Conservation (phyloP, 2,113 vertebrate species). For the Leiothrix lutea region DNA sequence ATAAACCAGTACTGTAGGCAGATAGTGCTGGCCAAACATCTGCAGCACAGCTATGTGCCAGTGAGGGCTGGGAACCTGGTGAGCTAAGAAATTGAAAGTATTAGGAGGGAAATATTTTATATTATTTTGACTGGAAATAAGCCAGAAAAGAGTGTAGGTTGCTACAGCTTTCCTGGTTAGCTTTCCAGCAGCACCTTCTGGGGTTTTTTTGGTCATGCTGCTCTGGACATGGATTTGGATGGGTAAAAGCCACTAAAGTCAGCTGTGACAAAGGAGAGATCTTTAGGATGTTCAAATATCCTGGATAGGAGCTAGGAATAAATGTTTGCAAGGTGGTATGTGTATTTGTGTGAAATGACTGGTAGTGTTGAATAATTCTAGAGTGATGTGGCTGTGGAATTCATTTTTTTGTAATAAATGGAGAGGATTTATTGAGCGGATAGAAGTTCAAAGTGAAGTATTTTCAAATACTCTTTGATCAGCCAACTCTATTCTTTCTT, state of each 20-base stretch:
- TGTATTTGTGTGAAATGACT: not conserved
- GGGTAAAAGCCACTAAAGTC: not conserved
- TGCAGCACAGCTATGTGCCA: not conserved
- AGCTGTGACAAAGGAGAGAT: not conserved
- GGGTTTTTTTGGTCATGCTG: not conserved
- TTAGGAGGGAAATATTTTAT: not conserved
- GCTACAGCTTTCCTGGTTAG: not conserved
- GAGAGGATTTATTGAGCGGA: not conserved
- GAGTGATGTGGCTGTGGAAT: not conserved
- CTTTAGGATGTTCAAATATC: not conserved
- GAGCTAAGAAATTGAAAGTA: not conserved
- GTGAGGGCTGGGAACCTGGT: not conserved
- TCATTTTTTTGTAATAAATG: not conserved
- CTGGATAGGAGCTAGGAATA: not conserved
- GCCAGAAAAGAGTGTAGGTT: not conserved
- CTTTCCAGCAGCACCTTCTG: not conserved
- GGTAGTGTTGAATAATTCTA: not conserved
- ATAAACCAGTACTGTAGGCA: not conserved
- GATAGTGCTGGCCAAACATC: not conserved
- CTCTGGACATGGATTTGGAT: not conserved
- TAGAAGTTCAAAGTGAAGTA: not conserved
- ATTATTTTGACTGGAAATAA: not conserved
- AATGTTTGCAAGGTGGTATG: not conserved
- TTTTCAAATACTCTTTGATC: not conserved
- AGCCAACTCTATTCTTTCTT: not conserved